These are phyloP conservation scores for Chelonus formosanus DNA, from an alignment of 2,888 invertebrate genomes.

Conservation along the genomic window DNA sequence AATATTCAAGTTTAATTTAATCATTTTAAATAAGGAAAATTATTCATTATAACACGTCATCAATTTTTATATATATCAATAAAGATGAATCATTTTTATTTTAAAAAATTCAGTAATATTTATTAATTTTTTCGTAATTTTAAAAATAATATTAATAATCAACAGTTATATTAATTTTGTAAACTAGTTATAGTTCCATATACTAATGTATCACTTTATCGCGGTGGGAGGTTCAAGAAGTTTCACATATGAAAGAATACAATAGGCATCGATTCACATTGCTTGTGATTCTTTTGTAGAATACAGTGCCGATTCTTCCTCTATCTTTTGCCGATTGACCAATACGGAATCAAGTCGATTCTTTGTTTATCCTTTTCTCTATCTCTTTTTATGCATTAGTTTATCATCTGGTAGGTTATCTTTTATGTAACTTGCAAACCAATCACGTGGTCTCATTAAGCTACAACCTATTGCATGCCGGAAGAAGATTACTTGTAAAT, in stretches of 20 bases:
- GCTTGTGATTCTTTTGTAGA: constrained; percentile 3
- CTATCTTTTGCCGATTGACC: constrained; percentile 22
- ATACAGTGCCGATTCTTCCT: constrained; percentile 16
- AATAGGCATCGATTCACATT: constrained; percentile 32
- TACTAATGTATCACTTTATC: constrained; percentile 61
- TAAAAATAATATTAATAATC: neutral
- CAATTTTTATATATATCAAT: too few species aligned
- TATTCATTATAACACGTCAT: too few species aligned
- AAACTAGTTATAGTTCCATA: constrained; percentile 35
- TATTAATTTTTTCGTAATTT: neutral
- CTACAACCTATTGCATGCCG: constrained; percentile 41
- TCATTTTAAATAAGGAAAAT: too few species aligned
- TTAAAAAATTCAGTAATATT: too few species aligned
- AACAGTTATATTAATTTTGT: constrained; percentile 18
- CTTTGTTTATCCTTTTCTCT: constrained; percentile 16
- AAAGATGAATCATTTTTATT: too few species aligned
- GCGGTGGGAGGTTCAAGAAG: constrained; percentile 56
- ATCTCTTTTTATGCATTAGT: constrained; percentile 21
- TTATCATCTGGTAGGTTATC: constrained; percentile 22
- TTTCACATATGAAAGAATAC: constrained; percentile 24
- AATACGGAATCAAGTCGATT: constrained; percentile 9
- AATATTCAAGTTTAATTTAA: too few species aligned
- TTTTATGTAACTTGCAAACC: constrained; percentile 42
- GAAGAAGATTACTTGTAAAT: constrained; percentile 37
- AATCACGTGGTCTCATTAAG: constrained; percentile 44